phyloP scores from a whole-genome alignment of 2,888 invertebrate species.

The Sesia bembeciformis region DNA sequence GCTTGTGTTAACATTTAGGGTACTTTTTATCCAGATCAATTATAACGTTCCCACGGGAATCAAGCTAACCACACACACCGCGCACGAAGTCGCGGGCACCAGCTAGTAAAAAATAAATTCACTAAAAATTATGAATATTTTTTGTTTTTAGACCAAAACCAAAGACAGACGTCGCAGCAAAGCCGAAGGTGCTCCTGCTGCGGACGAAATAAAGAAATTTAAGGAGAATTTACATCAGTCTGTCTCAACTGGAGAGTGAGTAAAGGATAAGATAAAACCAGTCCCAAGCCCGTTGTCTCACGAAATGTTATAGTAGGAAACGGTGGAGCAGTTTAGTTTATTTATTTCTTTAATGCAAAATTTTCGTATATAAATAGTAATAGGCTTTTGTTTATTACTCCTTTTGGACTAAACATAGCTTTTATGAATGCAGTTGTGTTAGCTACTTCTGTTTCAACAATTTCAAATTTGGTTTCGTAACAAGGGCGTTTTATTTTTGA shows the following conservation, averaged over 20 bases:
- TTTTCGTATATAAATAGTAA: neutral
- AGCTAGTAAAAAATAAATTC: neutral
- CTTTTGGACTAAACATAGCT: too few relatives aligned
- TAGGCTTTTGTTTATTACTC: too few relatives aligned
- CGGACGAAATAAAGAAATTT: conserved; percentile 57
- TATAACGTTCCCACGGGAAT: too few relatives aligned
- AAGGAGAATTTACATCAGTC: conserved; percentile 57
- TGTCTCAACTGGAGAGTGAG: conserved; percentile 47
- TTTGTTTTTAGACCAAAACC: conserved; percentile 23
- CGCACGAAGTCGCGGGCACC: neutral
- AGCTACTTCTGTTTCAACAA: too few relatives aligned
- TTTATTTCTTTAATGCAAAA: neutral
- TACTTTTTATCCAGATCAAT: too few relatives aligned
- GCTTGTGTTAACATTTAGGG: too few relatives aligned
- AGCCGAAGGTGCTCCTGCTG: conserved; percentile 28
- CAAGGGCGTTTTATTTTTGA: too few relatives aligned
- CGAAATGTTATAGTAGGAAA: neutral
- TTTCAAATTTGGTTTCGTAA: too few relatives aligned
- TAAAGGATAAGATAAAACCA: conserved; percentile 5
- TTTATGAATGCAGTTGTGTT: too few relatives aligned
- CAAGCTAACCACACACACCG: too few relatives aligned
- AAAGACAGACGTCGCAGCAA: conserved; percentile 43
- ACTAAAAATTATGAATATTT: neutral
- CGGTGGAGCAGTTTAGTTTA: too few relatives aligned
- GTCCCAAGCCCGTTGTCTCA: neutral